Base-by-base conservation (phyloP, 2,888 invertebrate genomes). In the Eucriotettix oculatus region DNA sequence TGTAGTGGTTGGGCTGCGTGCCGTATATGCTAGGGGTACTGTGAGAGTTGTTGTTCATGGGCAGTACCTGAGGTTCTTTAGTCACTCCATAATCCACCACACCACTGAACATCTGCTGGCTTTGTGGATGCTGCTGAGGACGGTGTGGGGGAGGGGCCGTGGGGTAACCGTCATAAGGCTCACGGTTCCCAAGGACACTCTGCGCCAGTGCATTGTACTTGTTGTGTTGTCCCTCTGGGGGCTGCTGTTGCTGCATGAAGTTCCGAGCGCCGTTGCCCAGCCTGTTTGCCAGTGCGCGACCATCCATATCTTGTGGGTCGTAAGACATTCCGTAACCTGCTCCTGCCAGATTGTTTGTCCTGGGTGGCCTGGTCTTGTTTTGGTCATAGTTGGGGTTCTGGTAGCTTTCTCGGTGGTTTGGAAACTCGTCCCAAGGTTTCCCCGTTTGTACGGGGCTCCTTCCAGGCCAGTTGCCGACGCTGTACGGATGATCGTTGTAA, bases 1-100 rank as follows among this genome's bases (percentile, higher is more conserved):
- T 57, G 14, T 59, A 64, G 42, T 64, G 64, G 58, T 60, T 62
- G 16, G 62, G 54, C 10, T 54, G 58, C 10, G 58, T 41, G 10
- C 53, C 57, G 42, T 56, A 58, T 41, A 61, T 55, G n/a, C 57
- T 29, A 29, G 29, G 29, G 29, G 29, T 7, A 42, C 42, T 52
- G 29, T 54, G 54, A 11, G 57, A 54, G 40, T 17, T 43, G 43
- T 42, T 55, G 11, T 29, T 29, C 29, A 29, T 29, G 29, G 29
- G 29, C 29, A 29, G 29, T 29, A 29, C 29, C 29, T 29, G 29
- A 29, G 29, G 29, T 29, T 58, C 55, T 10, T 42, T 41, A 17
- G 42, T 54, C 29, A 44, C 55, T 43, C 59, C 59, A 16, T 58
- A 61, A 11, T 55, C 16, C 10, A 58, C 52, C 40, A 58, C 29